Base-by-base conservation (phyloP, 2,888 invertebrate species). In the Cynaeus angustus region DNA sequence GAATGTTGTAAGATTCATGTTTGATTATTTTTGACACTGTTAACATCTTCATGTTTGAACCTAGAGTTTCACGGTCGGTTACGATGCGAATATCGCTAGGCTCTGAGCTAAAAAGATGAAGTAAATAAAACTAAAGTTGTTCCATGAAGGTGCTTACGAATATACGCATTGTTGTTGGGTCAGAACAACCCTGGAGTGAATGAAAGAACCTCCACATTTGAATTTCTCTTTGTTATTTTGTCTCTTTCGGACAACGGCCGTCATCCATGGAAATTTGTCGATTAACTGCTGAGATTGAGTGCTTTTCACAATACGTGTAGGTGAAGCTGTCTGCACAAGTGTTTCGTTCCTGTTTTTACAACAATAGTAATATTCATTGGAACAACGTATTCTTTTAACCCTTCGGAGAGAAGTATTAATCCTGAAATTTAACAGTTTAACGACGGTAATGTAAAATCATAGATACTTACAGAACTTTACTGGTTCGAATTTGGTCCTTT, bases 1-100 rank as follows among this genome's bases (percentile, higher is more conserved):
- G 21, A 21, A 21, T 21, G 21, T 21, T 75, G 83, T 88, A 93
- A 0, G 88, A 86, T 79, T 82, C 71, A 78, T 89, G 88, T 14
- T 85, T 76, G 9, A 86, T 81, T 0, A 88, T 84, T 48, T 87
- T 85, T 2, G 79, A 9, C 2, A 16, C 21, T 3, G 21, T 21
- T 21, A 21, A 21, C 4, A 4, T 21, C 4, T 21, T 21, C 21
- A n/a, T 43, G 43, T 43, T 43, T 21, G 4, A 21, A 21, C 4
- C 4, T 3, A 21, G 21, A 21, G 21, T 21, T 21, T 21, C 21
- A 21, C 21, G 21, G 21, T 4, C 21, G 21, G 4, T 21, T 21
- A 21, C 21, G 4, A 21, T 4, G 21, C 4, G 4, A 3, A 21
- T 21, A 21, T 21, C 4, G 21, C 21, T 21, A 21, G 21, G 21